phyloP scores from a whole-genome alignment of 2,888 invertebrate species.

The Adelphocoris suturalis region DNA sequence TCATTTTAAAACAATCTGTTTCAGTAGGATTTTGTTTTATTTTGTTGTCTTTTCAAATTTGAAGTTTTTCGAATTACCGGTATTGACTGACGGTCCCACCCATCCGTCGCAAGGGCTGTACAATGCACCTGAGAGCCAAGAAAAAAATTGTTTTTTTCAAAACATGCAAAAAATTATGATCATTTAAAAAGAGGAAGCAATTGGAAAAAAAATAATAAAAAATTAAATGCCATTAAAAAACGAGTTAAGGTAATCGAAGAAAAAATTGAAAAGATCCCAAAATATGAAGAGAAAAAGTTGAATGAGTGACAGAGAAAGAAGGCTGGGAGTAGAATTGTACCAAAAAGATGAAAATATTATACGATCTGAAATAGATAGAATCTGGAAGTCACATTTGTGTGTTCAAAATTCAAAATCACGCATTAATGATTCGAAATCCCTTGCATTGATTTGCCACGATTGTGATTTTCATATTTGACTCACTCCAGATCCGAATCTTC shows the following conservation, averaged over 20 bases:
- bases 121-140: slow-evolving; percentile 68
- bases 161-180: slow-evolving; percentile 46
- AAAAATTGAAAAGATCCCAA: slow-evolving; percentile 19
- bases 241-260: neutral
- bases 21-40: neutral
- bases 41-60: slow-evolving; percentile 32
- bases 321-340: too few species aligned
- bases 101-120: slow-evolving; percentile 72
- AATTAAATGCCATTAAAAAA: slow-evolving; percentile 13
- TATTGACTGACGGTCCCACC: slow-evolving; percentile 67
- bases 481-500: too few species aligned
- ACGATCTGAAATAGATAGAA: too few species aligned
- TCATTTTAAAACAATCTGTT: neutral
- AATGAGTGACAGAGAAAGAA: too few species aligned
- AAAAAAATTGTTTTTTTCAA: slow-evolving; percentile 47
- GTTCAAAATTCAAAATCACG: too few species aligned
- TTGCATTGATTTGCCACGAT: too few species aligned
- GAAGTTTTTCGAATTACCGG: slow-evolving; percentile 51
- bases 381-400: too few species aligned
- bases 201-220: neutral
- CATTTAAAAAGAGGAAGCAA: neutral
- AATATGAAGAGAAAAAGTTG: too few species aligned
- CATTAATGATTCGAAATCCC: too few species aligned
- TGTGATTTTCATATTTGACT: too few species aligned
- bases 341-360: too few species aligned